phyloP scores from a whole-genome alignment of 2,113 vertebrate species.

The Ondatra zibethicus region DNA sequence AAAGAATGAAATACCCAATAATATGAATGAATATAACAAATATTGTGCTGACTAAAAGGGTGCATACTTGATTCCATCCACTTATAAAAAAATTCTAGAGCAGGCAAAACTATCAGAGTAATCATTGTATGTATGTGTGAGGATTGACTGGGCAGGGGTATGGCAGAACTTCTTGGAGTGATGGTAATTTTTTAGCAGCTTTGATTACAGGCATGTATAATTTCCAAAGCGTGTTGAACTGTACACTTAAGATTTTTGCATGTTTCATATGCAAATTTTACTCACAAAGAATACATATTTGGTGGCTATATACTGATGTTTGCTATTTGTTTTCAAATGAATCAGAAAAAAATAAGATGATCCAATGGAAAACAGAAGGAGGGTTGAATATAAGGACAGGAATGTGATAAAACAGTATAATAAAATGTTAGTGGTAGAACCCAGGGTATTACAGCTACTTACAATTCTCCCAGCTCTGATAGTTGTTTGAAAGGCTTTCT shows the following conservation, averaged over 20 bases:
- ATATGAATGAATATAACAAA: constrained; percentile 46
- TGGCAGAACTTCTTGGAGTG: constrained; percentile 32
- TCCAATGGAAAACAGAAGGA: neutral
- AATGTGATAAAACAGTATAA: constrained; percentile 10
- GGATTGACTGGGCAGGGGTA: constrained; percentile 8
- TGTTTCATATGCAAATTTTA: constrained; percentile 26
- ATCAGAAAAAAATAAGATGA: constrained; percentile 46
- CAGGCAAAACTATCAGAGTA: constrained; percentile 9
- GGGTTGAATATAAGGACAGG: neutral
- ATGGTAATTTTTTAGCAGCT: constrained; percentile 35
- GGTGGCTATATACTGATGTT: neutral
- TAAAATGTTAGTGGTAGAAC: constrained; percentile 53
- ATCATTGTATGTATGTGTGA: neutral
- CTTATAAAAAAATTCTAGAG: constrained; percentile 57
- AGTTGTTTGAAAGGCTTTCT: neutral
- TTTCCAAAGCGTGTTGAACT: constrained; percentile 24
- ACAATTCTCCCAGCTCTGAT: constrained; percentile 38
- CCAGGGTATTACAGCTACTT: neutral
- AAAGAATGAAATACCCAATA: constrained; percentile 17
- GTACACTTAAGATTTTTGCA: constrained; percentile 25
- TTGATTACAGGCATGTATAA: constrained; percentile 3
- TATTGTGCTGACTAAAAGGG: constrained; percentile 39
- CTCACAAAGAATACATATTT: constrained; percentile 40
- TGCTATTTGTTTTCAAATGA: constrained; percentile 52
- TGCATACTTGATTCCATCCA: neutral